Conservation (phyloP, 2,888 invertebrate genomes). For the Calliphora vomitoria region DNA sequence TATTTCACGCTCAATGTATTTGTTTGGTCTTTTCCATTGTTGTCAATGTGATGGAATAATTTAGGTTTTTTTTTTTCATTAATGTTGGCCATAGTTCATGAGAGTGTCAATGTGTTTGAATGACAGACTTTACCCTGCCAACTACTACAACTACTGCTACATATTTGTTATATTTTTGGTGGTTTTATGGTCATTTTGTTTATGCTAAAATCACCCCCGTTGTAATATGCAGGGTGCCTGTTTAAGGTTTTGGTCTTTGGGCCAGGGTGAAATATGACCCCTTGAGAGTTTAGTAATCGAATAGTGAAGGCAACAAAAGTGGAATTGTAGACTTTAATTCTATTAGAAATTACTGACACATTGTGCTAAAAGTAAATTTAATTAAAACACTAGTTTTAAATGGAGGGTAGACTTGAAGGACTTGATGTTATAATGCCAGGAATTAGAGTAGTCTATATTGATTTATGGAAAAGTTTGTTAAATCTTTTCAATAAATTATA, state of each 20-base stretch:
- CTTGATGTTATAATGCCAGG: background rate
- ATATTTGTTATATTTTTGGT: constrained; percentile 43
- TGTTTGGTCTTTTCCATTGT: constrained; percentile 58
- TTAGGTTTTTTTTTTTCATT: constrained; percentile 27
- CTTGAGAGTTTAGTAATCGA: constrained; percentile 29
- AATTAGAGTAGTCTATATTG: background rate
- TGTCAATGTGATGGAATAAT: constrained; percentile 68
- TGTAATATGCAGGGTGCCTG: background rate
- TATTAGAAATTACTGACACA: constrained; percentile 28
- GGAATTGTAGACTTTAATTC: constrained; percentile 27
- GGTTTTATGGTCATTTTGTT: constrained; percentile 50
- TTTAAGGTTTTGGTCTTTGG: background rate
- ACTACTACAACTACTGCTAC: background rate
- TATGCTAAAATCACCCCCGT: constrained; percentile 31
- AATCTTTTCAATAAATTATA: background rate
- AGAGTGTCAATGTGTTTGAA: constrained; percentile 39
- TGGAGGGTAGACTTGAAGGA: background rate
- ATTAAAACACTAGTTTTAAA: constrained; percentile 10
- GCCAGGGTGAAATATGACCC: constrained; percentile 38
- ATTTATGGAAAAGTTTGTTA: background rate
- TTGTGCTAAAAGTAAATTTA: constrained; percentile 27
- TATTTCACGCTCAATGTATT: constrained; percentile 74
- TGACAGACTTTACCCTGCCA: constrained; percentile 11
- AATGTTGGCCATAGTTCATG: constrained; percentile 24
- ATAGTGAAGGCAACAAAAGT: background rate